Percentiles rank a stretch among this genome's conserved stretches.
Evolutionary conservation across 1,140 invertebrate genomes (phyloP).

Genomic region (Scaptomyza hsui): DNA sequence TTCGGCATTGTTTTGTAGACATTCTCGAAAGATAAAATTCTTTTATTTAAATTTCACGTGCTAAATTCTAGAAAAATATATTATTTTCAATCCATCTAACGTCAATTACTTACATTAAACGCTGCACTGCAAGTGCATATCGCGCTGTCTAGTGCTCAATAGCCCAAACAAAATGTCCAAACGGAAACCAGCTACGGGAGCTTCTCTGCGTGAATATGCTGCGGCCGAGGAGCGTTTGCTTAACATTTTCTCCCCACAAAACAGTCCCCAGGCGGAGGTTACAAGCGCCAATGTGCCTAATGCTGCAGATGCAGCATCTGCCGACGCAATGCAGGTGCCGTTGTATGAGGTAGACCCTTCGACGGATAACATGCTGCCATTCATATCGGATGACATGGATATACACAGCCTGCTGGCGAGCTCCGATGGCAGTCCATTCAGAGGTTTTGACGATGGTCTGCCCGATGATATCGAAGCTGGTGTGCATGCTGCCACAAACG

Average conservation of each 20-base stretch:
- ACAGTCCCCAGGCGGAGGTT: background rate
- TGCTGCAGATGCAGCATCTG: background rate
- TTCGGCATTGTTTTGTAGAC: slow-evolving; percentile 47
- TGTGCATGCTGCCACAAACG: background rate
- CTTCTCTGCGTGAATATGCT: slow-evolving; percentile 37
- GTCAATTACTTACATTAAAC: slow-evolving; percentile 9
- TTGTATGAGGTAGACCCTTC: slow-evolving; percentile 45
- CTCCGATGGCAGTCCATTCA: slow-evolving; percentile 36
- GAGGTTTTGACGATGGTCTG: slow-evolving; percentile 43
- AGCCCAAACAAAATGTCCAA: slow-evolving; percentile 46
- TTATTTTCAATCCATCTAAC: slow-evolving; percentile 31
- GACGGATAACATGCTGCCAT: slow-evolving; percentile 53
- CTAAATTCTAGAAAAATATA: slow-evolving; percentile 53
- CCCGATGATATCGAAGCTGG: background rate
- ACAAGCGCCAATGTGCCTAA: background rate
- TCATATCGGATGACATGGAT: slow-evolving; percentile 62
- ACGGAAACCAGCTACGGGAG: slow-evolving; percentile 17
- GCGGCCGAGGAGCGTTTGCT: slow-evolving; percentile 61
- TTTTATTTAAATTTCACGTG: slow-evolving; percentile 74
- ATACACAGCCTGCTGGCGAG: slow-evolving; percentile 60
- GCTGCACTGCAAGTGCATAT: slow-evolving; percentile 7
- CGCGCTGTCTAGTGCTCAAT: slow-evolving; percentile 4
- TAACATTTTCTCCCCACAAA: slow-evolving; percentile 55
- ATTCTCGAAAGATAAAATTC: slow-evolving; percentile 22
- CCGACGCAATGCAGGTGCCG: background rate